phyloP scores from a whole-genome alignment of 2,888 invertebrate species.

The Lymantria dispar region DNA sequence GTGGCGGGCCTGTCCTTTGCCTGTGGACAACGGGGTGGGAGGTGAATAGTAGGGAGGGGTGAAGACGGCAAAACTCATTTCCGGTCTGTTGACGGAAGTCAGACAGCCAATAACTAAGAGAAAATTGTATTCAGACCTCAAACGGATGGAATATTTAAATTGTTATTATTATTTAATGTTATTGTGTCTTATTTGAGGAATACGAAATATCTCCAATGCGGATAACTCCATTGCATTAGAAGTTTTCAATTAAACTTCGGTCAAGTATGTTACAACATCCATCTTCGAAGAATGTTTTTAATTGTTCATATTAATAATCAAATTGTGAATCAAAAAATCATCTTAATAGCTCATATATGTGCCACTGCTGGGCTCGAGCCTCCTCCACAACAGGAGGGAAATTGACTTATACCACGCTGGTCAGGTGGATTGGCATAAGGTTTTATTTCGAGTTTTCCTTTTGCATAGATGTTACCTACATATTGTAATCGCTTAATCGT shows the following conservation, averaged over 20 bases:
- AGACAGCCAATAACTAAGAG: conserved; percentile 66
- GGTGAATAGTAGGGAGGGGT: conserved; percentile 37
- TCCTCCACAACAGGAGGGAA: too few species aligned
- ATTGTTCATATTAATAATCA: neutral
- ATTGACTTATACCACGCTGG: too few species aligned
- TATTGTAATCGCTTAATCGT: too few species aligned
- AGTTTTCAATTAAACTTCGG: too few species aligned
- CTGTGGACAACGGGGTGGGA: conserved; percentile 28
- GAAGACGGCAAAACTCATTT: conserved; percentile 71
- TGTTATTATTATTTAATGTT: conserved; percentile 44
- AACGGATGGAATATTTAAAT: conserved; percentile 59
- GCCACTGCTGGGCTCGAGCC: too few species aligned
- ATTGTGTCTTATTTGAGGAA: conserved; percentile 16
- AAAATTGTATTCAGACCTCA: conserved; percentile 65
- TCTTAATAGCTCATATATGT: too few species aligned
- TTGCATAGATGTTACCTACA: too few species aligned
- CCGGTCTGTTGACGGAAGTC: conserved; percentile 68
- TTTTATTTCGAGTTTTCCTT: too few species aligned
- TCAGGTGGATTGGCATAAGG: too few species aligned
- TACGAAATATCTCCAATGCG: neutral
- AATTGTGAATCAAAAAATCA: neutral
- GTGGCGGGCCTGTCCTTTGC: conserved; percentile 55
- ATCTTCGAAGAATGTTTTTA: neutral
- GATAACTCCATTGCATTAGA: too few species aligned
- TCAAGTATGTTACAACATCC: neutral